Conservation (phyloP, 2,797 vertebrate genomes). For the Mallotus villosus region DNA sequence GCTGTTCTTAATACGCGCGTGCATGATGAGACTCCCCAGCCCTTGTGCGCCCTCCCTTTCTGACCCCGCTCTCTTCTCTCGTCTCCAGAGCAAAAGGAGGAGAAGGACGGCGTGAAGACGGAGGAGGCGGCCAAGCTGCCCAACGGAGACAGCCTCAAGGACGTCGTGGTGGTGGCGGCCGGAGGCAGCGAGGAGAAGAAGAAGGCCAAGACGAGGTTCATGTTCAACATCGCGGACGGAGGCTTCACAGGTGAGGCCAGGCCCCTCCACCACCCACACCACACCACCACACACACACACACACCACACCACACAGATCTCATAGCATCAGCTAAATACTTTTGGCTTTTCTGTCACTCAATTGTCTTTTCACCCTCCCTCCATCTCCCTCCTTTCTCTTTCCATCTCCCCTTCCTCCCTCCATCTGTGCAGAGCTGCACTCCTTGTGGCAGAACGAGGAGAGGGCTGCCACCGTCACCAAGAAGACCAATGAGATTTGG, state of each 20-base stretch:
- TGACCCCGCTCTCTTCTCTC: background rate
- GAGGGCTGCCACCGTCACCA: conserved; percentile 93
- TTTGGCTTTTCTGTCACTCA: background rate
- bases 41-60: background rate
- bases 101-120: conserved; percentile 76
- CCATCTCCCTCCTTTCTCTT: background rate
- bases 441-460: conserved; percentile 98
- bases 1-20: background rate
- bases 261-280: background rate
- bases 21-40: background rate
- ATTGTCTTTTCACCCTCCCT: background rate
- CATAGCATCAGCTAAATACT: background rate
- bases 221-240: conserved; percentile 99
- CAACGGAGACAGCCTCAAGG: conserved; percentile 89
- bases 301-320: too few species aligned
- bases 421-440: conserved; percentile 83
- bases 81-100: conserved; percentile 75
- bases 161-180: conserved; percentile 30
- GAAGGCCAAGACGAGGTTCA: conserved; percentile 92
- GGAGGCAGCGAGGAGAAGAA: conserved; percentile 85
- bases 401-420: too few species aligned
- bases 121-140: conserved; percentile 86
- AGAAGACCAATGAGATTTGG: conserved; percentile 99
- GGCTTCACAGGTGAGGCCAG: conserved; percentile 90
- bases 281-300: background rate